phyloP scores from a whole-genome alignment of 2,113 vertebrate genomes.

The Odocoileus hemionus region DNA sequence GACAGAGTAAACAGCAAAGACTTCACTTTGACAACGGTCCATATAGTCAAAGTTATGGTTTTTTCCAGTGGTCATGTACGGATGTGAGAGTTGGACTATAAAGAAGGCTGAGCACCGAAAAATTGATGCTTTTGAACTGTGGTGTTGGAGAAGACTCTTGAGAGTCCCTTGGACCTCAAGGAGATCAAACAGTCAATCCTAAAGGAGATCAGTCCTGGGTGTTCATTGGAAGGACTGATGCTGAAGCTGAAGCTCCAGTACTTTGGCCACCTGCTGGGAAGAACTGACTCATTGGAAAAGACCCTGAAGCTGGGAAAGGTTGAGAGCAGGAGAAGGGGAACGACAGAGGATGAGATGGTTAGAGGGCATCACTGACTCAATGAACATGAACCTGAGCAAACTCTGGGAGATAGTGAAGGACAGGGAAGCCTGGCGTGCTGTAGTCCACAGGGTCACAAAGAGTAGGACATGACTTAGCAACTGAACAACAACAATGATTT shows the following conservation, averaged over 20 bases:
- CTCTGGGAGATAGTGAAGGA: neutral
- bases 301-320: neutral
- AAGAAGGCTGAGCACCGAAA: neutral
- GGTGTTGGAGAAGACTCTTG: neutral
- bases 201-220: neutral
- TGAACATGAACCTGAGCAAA: neutral
- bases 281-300: neutral
- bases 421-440: rapidly evolving
- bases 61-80: neutral
- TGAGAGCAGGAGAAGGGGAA: neutral
- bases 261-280: neutral
- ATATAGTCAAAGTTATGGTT: neutral
- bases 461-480: neutral
- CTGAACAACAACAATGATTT: rapidly evolving
- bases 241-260: neutral
- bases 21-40: neutral
- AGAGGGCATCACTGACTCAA: neutral
- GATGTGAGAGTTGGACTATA: neutral
- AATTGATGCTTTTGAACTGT: neutral
- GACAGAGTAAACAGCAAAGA: neutral
- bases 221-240: neutral
- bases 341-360: neutral
- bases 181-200: neutral
- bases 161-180: neutral
- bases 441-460: neutral